phyloP scores from a whole-genome alignment of 2,888 invertebrate genomes.

The Heliconius ismenius region DNA sequence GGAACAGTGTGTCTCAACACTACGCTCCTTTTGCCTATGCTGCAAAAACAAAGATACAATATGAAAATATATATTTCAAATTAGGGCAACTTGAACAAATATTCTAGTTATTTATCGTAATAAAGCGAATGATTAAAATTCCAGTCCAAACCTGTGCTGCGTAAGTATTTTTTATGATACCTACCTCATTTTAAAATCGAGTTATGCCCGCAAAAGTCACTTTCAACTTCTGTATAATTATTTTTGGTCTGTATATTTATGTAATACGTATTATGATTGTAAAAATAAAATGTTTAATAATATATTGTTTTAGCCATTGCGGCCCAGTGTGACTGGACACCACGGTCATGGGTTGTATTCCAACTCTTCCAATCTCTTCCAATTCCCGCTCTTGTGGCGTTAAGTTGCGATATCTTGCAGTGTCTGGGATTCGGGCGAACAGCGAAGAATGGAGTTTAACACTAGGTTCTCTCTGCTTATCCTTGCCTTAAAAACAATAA shows the following conservation, averaged over 20 bases:
- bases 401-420: no score
- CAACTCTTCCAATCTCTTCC: no score
- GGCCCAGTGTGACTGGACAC: neutral
- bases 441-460: no score
- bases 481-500: no score
- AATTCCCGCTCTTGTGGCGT: no score
- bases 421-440: no score
- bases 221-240: neutral
- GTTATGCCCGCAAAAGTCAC: neutral
- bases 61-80: no score
- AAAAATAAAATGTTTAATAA: neutral
- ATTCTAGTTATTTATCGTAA: slow-evolving; percentile 2
- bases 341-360: no score
- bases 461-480: no score
- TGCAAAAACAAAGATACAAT: no score
- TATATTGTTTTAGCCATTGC: neutral
- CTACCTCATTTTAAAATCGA: slow-evolving; percentile 3
- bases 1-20: no score
- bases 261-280: neutral
- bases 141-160: neutral
- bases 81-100: neutral
- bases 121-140: slow-evolving; percentile 3
- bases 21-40: no score
- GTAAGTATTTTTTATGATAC: neutral
- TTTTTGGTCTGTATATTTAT: slow-evolving; percentile 5